phyloP scores from a whole-genome alignment of 1,140 invertebrate species.

The Drosophila ambigua region DNA sequence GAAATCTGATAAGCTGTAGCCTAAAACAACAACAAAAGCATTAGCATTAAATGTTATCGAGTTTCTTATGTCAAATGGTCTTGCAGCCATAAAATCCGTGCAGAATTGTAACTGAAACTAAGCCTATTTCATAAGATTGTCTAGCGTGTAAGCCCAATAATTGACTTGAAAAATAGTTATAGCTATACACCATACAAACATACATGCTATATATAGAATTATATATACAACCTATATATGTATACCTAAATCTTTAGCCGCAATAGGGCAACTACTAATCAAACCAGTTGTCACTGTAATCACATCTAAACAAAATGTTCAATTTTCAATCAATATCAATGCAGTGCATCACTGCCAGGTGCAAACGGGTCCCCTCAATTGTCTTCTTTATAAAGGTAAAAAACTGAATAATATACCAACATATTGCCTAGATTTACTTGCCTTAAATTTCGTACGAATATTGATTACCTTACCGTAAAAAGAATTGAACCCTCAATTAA shows the following conservation, averaged over 20 bases:
- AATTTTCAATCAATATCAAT: constrained; percentile 65
- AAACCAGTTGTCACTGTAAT: constrained; percentile 27
- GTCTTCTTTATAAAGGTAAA: constrained; percentile 62
- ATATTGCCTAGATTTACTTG: constrained; percentile 46
- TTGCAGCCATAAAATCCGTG: constrained; percentile 73
- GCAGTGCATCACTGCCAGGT: constrained; percentile 79
- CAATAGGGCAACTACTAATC: constrained; percentile 60
- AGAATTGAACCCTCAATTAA: constrained; percentile 15
- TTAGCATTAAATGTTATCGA: constrained; percentile 75
- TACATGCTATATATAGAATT: constrained; percentile 15
- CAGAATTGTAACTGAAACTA: constrained; percentile 65
- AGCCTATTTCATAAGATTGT: constrained; percentile 39
- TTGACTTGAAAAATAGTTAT: constrained; percentile 45
- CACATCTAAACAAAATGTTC: constrained; percentile 37
- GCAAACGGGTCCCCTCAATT: constrained; percentile 72
- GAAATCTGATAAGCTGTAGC: constrained; percentile 37
- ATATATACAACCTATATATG: constrained; percentile 33
- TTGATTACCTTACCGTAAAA: constrained; percentile 19
- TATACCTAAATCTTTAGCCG: constrained; percentile 21
- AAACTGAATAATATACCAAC: constrained; percentile 6
- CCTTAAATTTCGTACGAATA: constrained; percentile 45
- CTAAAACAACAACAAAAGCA: constrained; percentile 31
- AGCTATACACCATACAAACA: constrained; percentile 21
- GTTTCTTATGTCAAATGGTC: constrained; percentile 77
- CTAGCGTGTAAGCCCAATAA: constrained; percentile 39